These are phyloP conservation scores for Ophioninae sp. DNA, from an alignment of 2,888 invertebrate species.

Conservation along the genomic window DNA sequence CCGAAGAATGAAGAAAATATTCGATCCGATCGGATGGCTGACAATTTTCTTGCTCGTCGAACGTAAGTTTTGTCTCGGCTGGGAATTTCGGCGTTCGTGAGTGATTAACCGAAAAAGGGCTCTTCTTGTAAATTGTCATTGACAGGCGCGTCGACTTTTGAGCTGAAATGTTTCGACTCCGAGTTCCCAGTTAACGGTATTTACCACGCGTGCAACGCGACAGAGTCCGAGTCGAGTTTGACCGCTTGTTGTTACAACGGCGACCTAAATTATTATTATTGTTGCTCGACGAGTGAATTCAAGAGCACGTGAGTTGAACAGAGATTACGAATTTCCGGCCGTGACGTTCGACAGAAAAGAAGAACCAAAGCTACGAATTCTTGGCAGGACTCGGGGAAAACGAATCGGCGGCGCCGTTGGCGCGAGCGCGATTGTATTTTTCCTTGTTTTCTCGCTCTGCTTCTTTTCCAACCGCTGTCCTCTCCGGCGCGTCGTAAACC, in stretches of 20 bases:
- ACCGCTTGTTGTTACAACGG: constrained; percentile 58
- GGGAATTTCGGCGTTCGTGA: background rate
- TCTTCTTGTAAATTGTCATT: background rate
- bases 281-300: constrained; percentile 53
- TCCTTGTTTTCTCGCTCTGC: constrained; percentile 53
- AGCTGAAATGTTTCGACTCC: constrained; percentile 42
- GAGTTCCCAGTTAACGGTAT: background rate
- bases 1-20: background rate
- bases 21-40: constrained; percentile 14
- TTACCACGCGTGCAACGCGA: constrained; percentile 28
- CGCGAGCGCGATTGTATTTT: constrained; percentile 35
- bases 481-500: constrained; percentile 45
- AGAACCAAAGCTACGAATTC: background rate
- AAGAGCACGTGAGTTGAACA: constrained; percentile 45
- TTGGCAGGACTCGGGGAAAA: constrained; percentile 43
- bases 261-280: constrained; percentile 59
- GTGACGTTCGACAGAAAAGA: background rate
- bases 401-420: constrained; percentile 49
- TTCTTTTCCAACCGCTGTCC: constrained; percentile 62
- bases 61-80: constrained; percentile 30
- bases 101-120: background rate
- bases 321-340: background rate
- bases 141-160: constrained; percentile 17
- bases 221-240: background rate
- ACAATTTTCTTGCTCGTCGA: constrained; percentile 28